phyloP scores from a whole-genome alignment of 2,888 invertebrate species.

The Oscheius myriophilus region DNA sequence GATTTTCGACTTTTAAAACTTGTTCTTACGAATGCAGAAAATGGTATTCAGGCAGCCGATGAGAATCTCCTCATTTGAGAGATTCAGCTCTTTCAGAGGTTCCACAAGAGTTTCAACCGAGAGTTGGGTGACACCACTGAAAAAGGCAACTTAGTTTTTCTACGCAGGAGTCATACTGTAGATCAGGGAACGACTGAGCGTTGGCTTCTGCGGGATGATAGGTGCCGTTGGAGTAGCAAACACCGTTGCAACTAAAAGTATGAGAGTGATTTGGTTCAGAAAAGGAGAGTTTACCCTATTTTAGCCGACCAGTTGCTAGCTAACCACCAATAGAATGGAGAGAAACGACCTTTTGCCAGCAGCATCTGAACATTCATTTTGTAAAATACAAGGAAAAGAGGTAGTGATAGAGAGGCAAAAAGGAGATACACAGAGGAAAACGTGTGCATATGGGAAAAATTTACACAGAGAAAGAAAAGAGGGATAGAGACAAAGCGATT shows the following conservation, averaged over 20 bases:
- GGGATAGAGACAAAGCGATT: too few species aligned
- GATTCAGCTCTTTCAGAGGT: conserved; percentile 36
- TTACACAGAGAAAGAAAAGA: too few species aligned
- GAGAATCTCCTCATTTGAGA: conserved; percentile 41
- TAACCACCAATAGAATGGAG: conserved; percentile 64
- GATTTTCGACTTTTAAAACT: conserved; percentile 16
- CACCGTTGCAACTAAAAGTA: conserved; percentile 33
- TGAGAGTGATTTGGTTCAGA: too few species aligned
- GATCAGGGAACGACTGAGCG: conserved; percentile 35
- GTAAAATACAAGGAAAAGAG: not conserved
- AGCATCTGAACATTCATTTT: conserved; percentile 36
- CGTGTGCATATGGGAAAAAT: too few species aligned
- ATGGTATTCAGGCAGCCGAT: conserved; percentile 31
- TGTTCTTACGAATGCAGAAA: conserved; percentile 5
- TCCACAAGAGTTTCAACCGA: conserved; percentile 41
- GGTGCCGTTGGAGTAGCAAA: conserved; percentile 64
- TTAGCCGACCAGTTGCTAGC: conserved; percentile 51
- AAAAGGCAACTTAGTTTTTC: conserved; percentile 2
- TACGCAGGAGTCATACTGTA: conserved; percentile 19
- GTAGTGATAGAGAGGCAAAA: too few species aligned
- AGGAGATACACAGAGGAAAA: too few species aligned
- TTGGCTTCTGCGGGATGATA: conserved; percentile 54
- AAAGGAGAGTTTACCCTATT: conserved; percentile 22
- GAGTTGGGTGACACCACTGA: conserved; percentile 40
- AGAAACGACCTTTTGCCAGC: conserved; percentile 60